These are phyloP conservation scores for Colistium nudipinnis DNA, from an alignment of 2,113 vertebrate genomes.

Conservation along the genomic window DNA sequence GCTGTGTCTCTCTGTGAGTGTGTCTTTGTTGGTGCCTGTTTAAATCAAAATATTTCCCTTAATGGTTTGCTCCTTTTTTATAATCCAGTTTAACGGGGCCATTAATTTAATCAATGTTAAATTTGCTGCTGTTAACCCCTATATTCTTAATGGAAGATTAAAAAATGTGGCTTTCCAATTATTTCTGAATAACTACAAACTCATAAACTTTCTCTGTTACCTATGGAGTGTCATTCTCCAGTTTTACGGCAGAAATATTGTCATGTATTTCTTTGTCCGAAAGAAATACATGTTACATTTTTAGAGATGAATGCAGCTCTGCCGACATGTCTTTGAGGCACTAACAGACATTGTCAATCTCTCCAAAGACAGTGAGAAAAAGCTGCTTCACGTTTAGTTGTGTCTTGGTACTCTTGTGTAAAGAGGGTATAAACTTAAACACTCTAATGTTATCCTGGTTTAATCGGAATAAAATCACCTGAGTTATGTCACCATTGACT, in stretches of 20 bases:
- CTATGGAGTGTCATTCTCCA: background rate
- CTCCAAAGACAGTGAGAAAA: conserved; percentile 18
- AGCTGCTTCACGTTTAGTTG: background rate
- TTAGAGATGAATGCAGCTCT: conserved; percentile 30
- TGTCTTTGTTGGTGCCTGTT: conserved; percentile 14
- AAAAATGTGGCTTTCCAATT: background rate
- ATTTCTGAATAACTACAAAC: background rate
- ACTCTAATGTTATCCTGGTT: background rate
- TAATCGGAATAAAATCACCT: background rate
- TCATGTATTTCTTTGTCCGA: background rate
- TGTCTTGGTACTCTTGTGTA: background rate
- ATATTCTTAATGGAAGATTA: background rate
- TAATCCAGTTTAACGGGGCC: background rate
- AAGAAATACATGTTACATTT: conserved; percentile 41
- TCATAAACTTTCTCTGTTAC: background rate
- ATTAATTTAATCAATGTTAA: background rate
- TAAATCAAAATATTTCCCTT: background rate
- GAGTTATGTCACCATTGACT: background rate
- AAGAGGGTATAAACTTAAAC: background rate
- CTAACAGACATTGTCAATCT: conserved; percentile 5
- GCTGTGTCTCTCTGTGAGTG: conserved; percentile 27
- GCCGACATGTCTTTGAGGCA: conserved; percentile 15
- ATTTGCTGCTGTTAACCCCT: background rate
- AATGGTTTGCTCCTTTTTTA: conserved; percentile 8
- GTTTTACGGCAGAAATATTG: background rate